phyloP scores from a whole-genome alignment of 2,888 invertebrate species.

The Lasioglossum villosulum region DNA sequence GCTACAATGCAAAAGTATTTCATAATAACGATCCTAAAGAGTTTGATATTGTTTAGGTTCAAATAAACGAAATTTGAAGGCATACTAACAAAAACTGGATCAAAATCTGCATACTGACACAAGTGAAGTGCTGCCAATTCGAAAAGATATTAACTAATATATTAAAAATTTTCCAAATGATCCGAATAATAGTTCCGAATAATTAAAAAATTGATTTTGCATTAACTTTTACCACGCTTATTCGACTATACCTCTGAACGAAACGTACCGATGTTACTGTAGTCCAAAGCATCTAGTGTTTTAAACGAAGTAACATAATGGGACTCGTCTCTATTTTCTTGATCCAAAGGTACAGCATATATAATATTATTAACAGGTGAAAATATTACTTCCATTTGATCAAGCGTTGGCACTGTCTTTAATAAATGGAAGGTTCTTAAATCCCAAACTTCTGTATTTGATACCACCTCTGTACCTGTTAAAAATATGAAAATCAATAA shows the following conservation, averaged over 20 bases:
- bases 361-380: slow-evolving; percentile 94
- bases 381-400: slow-evolving; percentile 95
- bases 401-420: slow-evolving; percentile 96
- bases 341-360: slow-evolving; percentile 93
- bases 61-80: too few species aligned
- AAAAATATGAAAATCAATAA: not conserved
- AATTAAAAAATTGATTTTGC: not conserved
- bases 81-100: too few species aligned
- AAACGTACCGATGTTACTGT: slow-evolving; percentile 93
- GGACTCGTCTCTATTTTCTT: slow-evolving; percentile 89
- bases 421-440: slow-evolving; percentile 96
- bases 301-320: slow-evolving; percentile 97
- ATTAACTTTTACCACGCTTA: not conserved
- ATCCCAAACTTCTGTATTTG: slow-evolving; percentile 99
- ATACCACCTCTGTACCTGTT: slow-evolving; percentile 95
- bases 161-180: not conserved
- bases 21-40: too few species aligned
- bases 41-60: too few species aligned
- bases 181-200: too few species aligned
- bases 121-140: not conserved
- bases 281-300: slow-evolving; percentile 97
- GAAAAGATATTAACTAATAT: not conserved
- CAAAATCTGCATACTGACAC: not conserved
- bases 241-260: not conserved
- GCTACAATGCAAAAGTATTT: too few species aligned